phyloP scores from a whole-genome alignment of 2,797 vertebrate species.

The Myotis pilosus region DNA sequence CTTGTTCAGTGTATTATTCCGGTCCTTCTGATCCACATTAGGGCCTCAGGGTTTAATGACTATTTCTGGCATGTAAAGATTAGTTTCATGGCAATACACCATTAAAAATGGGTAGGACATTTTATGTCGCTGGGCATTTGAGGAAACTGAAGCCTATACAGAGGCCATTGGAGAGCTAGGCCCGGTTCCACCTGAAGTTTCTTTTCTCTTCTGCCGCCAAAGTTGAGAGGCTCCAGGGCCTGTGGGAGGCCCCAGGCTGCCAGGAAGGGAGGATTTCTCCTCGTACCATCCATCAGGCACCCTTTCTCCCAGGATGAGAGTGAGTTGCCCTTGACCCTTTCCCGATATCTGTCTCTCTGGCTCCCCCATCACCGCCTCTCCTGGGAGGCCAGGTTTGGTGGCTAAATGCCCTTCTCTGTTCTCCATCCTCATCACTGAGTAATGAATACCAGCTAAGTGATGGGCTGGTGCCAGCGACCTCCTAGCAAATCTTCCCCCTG shows the following conservation, averaged over 20 bases:
- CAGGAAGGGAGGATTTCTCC: neutral
- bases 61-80: neutral
- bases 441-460: conserved; percentile 91
- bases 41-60: neutral
- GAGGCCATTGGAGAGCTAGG: neutral
- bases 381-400: conserved; percentile 66
- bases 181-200: neutral
- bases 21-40: neutral
- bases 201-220: neutral
- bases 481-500: conserved; percentile 87
- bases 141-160: neutral
- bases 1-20: neutral
- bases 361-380: neutral
- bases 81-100: neutral
- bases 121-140: neutral
- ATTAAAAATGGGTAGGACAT: neutral
- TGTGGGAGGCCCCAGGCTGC: neutral
- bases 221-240: neutral
- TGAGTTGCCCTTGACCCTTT: conserved; percentile 73
- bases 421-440: conserved; percentile 88
- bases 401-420: conserved; percentile 83
- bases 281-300: neutral
- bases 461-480: conserved; percentile 88
- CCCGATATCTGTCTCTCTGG: conserved; percentile 23
- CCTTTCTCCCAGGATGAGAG: neutral